Base-by-base conservation (phyloP, 1,140 invertebrate genomes). In the Arion vulgaris region DNA sequence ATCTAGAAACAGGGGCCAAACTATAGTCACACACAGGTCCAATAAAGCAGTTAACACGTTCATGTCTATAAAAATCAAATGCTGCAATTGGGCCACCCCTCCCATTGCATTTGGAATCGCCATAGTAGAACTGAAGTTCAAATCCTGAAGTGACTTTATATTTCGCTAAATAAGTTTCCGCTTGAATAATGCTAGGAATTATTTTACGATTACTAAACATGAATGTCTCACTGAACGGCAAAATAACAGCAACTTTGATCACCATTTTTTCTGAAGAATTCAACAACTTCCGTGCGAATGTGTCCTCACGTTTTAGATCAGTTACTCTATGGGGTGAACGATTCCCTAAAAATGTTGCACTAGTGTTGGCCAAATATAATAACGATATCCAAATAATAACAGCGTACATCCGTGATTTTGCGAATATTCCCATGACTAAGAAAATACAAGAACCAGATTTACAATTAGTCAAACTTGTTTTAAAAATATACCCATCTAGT, bases 1-100 rank as follows among this genome's bases (percentile, higher is more conserved):
- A 98, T 26, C 97, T 93, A 0, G 96, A 95, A 0, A 98, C 96
- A 0, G 97, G 97, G 0, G 97, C 96, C 76, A 98, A 94, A 9
- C 96, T 96, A 91, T 97, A 98, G 86, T 97, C 96, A 92, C 97
- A 98, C 1, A 97, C 95, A 0, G 97, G 96, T 0, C 97, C 97
- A 86, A 98, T 94, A 89, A 98, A 97, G 0, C 96, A 96, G 92
- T 87, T 34, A 0, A 83, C 83, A 0, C 23, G 11, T 97, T 96
- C 94, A 1, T 83, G 77, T 94, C 2, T 41, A 69, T 81, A 78
- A 32, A 84, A 76, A 28, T 81, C 36, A 74, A 87, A 83, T 23
- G 83, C 75, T 41, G 73, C 38, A 38, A 85, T 75, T 17, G 76
- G 82, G 13, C 93, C 83, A 49, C 53, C 5, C 11, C 32, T 81